Conservation (phyloP, 2,888 invertebrate species). For the Macaria notata region DNA sequence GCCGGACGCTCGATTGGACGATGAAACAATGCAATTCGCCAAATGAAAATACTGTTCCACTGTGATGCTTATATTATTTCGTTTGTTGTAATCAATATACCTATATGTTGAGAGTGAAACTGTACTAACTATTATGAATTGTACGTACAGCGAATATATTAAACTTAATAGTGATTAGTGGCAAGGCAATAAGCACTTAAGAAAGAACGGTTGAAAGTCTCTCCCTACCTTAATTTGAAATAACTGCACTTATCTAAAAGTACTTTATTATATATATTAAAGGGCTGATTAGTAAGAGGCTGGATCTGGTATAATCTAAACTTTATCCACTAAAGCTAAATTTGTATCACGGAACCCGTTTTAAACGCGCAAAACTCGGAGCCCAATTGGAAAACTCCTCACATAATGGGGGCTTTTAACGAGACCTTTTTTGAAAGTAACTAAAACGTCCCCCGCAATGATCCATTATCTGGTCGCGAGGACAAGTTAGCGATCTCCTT, state of each 20-base stretch:
- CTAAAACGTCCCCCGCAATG: slow-evolving; percentile 76
- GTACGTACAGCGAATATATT: too few species aligned
- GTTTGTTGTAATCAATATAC: not conserved
- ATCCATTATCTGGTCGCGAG: slow-evolving; percentile 80
- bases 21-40: slow-evolving; percentile 13
- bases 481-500: slow-evolving; percentile 82
- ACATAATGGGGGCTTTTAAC: slow-evolving; percentile 77
- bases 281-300: slow-evolving; percentile 29
- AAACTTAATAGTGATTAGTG: too few species aligned
- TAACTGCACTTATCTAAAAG: slow-evolving; percentile 20
- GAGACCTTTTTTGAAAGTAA: slow-evolving; percentile 74
- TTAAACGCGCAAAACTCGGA: slow-evolving; percentile 59
- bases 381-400: slow-evolving; percentile 73
- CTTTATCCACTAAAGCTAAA: slow-evolving; percentile 54
- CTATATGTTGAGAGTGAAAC: too few species aligned
- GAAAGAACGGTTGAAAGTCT: not conserved
- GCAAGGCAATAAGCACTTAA: too few species aligned
- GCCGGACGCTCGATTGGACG: slow-evolving; percentile 18
- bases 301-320: slow-evolving; percentile 54
- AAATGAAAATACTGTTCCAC: slow-evolving; percentile 10
- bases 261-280: slow-evolving; percentile 24
- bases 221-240: slow-evolving; percentile 2
- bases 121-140: too few species aligned
- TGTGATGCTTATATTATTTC: slow-evolving; percentile 9
- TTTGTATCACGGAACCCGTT: slow-evolving; percentile 57